A percentile compares a stretch with the other conserved stretches of the same genome.
Conservation (phyloP, 2,888 invertebrate genomes). For the Thysanoteuthis rhombus region DNA sequence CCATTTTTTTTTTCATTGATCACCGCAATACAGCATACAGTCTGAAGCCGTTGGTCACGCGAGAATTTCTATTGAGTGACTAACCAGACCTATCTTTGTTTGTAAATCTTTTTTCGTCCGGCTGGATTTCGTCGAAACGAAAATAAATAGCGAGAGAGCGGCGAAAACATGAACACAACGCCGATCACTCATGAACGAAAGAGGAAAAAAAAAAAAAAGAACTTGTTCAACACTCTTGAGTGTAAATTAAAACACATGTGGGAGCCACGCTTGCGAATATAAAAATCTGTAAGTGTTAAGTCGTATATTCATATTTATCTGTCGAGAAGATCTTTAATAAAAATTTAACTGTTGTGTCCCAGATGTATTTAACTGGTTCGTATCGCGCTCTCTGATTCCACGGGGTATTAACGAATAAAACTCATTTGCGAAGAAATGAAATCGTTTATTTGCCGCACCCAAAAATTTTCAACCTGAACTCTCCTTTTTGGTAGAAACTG, state of each 20-base stretch:
- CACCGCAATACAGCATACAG: no score
- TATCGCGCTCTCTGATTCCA: not conserved
- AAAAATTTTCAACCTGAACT: not conserved
- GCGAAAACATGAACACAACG: no score
- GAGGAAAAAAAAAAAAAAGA: not conserved
- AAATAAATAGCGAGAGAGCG: no score
- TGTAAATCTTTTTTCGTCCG: no score
- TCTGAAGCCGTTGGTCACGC: no score
- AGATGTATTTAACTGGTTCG: not conserved
- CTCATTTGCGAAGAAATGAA: not conserved
- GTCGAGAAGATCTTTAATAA: not conserved
- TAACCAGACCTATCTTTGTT: no score
- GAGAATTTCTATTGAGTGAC: no score
- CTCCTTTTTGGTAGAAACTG: no score
- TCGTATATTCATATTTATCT: conserved; percentile 12
- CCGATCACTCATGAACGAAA: no score
- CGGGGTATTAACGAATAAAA: not conserved
- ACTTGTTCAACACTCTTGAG: not conserved
- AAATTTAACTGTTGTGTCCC: not conserved
- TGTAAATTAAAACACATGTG: not conserved
- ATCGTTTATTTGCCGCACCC: not conserved
- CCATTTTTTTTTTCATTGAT: no score
- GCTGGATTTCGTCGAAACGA: no score
- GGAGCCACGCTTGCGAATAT: not conserved
- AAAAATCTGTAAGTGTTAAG: not conserved